Percentiles rank a stretch among this genome's conserved stretches.
Conservation (phyloP, 2,888 invertebrate genomes). For the Sarcophaga subvicina region DNA sequence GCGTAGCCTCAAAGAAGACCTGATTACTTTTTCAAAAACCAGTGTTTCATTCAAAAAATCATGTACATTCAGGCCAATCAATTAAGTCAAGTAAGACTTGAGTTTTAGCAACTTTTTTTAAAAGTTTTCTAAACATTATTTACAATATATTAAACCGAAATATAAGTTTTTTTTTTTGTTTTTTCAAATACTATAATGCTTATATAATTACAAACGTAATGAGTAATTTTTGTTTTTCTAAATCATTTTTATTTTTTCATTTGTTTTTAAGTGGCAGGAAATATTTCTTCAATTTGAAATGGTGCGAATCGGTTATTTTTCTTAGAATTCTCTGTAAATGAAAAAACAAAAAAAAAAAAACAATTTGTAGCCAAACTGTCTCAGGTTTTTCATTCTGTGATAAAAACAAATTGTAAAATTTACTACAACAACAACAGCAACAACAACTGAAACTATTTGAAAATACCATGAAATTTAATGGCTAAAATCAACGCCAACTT, state of each 20-base stretch:
- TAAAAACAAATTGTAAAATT: slow-evolving; percentile 29
- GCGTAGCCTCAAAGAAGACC: too few species aligned
- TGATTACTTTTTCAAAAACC: too few species aligned
- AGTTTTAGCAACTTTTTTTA: too few species aligned
- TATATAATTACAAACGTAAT: too few species aligned
- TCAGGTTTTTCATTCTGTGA: slow-evolving; percentile 43
- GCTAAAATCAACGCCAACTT: slow-evolving; percentile 50
- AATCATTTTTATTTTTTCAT: neutral
- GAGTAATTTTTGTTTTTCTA: neutral
- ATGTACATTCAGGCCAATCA: too few species aligned
- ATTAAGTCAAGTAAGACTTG: too few species aligned
- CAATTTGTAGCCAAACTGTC: slow-evolving; percentile 64
- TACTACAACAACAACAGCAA: neutral
- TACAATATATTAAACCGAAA: too few species aligned
- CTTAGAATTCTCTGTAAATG: slow-evolving; percentile 29
- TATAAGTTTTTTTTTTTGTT: too few species aligned
- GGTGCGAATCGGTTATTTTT: slow-evolving; percentile 7
- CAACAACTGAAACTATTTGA: slow-evolving; percentile 15
- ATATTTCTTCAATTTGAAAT: neutral
- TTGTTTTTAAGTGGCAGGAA: neutral
- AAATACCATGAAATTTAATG: slow-evolving; percentile 24
- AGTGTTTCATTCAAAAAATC: too few species aligned
- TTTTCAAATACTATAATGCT: too few species aligned
- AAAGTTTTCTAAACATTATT: too few species aligned
- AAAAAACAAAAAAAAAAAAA: too few species aligned